These are phyloP conservation scores for Tyrannus savana DNA, from an alignment of 2,113 vertebrate genomes.

Conservation along the genomic window DNA sequence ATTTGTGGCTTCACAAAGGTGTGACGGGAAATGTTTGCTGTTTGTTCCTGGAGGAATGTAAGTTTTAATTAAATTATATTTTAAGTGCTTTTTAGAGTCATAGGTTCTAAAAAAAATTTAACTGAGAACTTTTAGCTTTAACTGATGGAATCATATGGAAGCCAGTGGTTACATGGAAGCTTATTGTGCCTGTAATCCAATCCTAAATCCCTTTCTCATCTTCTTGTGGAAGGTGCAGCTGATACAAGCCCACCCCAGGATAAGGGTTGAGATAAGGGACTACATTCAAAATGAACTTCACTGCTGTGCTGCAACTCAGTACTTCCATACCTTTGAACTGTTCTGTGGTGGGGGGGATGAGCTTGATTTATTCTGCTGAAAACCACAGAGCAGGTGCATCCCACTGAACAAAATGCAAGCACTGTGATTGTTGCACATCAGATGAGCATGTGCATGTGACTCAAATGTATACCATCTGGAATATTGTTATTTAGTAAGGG, in stretches of 20 bases:
- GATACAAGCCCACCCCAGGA: neutral
- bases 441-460: neutral
- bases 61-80: neutral
- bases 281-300: neutral
- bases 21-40: neutral
- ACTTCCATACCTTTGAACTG: neutral
- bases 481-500: neutral
- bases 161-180: neutral
- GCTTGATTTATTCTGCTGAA: neutral
- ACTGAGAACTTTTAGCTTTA: neutral
- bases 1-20: neutral
- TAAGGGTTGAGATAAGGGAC: neutral
- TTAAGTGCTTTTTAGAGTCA: neutral
- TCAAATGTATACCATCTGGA: neutral
- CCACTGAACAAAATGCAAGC: neutral
- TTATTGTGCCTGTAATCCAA: neutral
- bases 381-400: neutral
- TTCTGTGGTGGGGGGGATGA: neutral
- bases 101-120: neutral
- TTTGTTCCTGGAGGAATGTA: neutral
- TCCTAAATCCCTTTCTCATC: neutral
- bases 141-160: neutral
- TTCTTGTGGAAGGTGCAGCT: neutral
- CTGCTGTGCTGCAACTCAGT: neutral
- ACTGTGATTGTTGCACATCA: neutral